Percentiles rank a stretch among this genome's conserved stretches.
phyloP scores from a whole-genome alignment of 1,140 invertebrate genomes.

The Liolophura sinensis region DNA sequence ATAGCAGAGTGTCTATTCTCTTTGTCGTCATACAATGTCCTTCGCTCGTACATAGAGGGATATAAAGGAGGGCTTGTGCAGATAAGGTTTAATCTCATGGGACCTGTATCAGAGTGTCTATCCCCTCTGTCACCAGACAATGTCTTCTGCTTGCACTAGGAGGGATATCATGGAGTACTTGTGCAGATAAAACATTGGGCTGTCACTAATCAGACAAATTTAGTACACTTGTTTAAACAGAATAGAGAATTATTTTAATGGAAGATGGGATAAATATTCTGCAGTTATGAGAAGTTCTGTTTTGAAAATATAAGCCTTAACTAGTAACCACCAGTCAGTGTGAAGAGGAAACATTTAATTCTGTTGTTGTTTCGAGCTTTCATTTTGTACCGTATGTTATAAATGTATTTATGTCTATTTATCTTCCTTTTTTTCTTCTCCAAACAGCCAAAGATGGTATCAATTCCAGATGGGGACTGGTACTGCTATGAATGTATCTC shows the following conservation, averaged over 20 bases:
- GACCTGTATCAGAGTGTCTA: not conserved
- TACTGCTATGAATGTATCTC: slow-evolving; percentile 96
- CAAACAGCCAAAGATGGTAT: slow-evolving; percentile 83
- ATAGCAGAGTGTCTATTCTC: not conserved
- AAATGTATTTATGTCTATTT: slow-evolving; percentile 1
- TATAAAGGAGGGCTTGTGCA: not conserved
- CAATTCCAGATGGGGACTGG: slow-evolving; percentile 96
- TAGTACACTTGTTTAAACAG: too few species aligned
- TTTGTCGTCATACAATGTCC: not conserved
- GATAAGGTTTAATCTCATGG: too few species aligned
- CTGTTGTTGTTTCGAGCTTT: not conserved
- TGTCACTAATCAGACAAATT: too few species aligned
- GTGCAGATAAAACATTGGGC: too few species aligned
- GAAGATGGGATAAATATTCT: not conserved
- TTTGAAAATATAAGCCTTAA: too few species aligned
- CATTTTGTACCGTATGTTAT: too few species aligned
- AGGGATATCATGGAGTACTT: too few species aligned
- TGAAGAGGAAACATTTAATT: not conserved
- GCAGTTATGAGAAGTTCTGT: not conserved
- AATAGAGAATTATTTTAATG: too few species aligned
- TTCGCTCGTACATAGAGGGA: not conserved
- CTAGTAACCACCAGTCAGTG: too few species aligned
- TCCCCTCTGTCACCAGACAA: not conserved
- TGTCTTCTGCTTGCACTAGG: not conserved
- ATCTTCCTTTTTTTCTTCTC: slow-evolving; percentile 13